Evolutionary conservation across 2,888 invertebrate species (phyloP).

Genomic region (Drosophila buzzatii): DNA sequence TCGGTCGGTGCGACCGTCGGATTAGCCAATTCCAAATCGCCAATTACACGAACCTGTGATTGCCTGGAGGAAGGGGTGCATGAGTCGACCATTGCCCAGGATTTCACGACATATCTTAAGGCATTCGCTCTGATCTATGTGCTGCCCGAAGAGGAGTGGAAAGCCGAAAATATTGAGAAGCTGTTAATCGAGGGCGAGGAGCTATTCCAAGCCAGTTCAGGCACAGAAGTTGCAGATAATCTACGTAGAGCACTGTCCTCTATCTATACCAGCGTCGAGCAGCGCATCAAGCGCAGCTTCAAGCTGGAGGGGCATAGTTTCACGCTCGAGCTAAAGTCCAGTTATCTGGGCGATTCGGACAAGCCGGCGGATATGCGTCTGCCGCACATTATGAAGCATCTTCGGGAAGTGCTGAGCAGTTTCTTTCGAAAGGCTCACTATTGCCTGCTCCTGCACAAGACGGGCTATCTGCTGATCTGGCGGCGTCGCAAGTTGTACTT

Average conservation of each 20-base stretch:
- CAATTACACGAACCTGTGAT: slow-evolving; percentile 10
- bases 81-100: slow-evolving; percentile 43
- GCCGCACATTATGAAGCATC: slow-evolving; percentile 45
- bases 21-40: slow-evolving; percentile 27
- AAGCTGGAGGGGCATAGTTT: slow-evolving; percentile 73
- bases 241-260: slow-evolving; percentile 7
- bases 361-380: slow-evolving; percentile 17
- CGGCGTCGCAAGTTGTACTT: slow-evolving; percentile 72
- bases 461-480: slow-evolving; percentile 80
- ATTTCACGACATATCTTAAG: slow-evolving; percentile 73
- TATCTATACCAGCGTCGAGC: slow-evolving; percentile 56
- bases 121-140: slow-evolving; percentile 82
- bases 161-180: slow-evolving; percentile 67
- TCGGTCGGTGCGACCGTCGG: slow-evolving; percentile 37
- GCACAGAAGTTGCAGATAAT: slow-evolving; percentile 17
- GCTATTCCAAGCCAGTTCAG: slow-evolving; percentile 42
- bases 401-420: slow-evolving; percentile 41
- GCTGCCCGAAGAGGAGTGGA: slow-evolving; percentile 81
- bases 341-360: slow-evolving; percentile 18
- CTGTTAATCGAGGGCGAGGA: slow-evolving; percentile 75
- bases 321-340: slow-evolving; percentile 68
- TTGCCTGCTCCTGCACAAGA: slow-evolving; percentile 65
- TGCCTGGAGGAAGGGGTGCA: slow-evolving; percentile 20
- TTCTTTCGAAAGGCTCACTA: slow-evolving; percentile 77
- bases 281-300: slow-evolving; percentile 69